Percentiles rank a stretch among this genome's conserved stretches.
Evolutionary conservation across 2,888 invertebrate species (phyloP).

Genomic region (Eulithis prunata): DNA sequence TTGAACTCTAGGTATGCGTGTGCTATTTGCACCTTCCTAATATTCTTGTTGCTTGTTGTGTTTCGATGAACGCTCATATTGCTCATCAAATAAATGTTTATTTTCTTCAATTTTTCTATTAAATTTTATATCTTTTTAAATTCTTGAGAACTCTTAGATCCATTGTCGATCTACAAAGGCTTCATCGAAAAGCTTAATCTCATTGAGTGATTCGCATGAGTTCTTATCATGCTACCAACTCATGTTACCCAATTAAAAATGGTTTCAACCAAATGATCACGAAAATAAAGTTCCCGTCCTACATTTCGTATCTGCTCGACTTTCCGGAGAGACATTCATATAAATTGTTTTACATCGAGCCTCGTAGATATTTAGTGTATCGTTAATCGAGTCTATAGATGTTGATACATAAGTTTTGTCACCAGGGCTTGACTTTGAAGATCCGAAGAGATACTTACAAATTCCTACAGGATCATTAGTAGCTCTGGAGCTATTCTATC

Average conservation of each 20-base stretch:
- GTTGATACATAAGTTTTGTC: constrained; percentile 43
- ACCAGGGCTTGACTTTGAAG: constrained; percentile 32
- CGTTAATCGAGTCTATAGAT: constrained; percentile 56
- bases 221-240: constrained; percentile 28
- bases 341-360: constrained; percentile 47
- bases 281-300: constrained; percentile 44
- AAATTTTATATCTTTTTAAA: too few relatives aligned
- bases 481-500: constrained; percentile 13
- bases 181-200: too few relatives aligned
- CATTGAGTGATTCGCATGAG: too few relatives aligned
- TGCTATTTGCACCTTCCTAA: constrained; percentile 41
- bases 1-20: constrained; percentile 55
- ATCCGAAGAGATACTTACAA: constrained; percentile 1
- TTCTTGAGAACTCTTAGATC: too few relatives aligned
- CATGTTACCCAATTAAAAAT: constrained; percentile 35
- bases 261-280: constrained; percentile 38
- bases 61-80: constrained; percentile 14
- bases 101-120: too few relatives aligned
- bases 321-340: constrained; percentile 44
- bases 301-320: constrained; percentile 42
- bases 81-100: too few relatives aligned
- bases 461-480: constrained; percentile 22
- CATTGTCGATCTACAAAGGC: too few relatives aligned
- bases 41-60: constrained; percentile 20
- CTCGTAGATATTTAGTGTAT: constrained; percentile 51